Conservation (phyloP, 2,113 vertebrate species). For the Dicrurus megarhynchus region DNA sequence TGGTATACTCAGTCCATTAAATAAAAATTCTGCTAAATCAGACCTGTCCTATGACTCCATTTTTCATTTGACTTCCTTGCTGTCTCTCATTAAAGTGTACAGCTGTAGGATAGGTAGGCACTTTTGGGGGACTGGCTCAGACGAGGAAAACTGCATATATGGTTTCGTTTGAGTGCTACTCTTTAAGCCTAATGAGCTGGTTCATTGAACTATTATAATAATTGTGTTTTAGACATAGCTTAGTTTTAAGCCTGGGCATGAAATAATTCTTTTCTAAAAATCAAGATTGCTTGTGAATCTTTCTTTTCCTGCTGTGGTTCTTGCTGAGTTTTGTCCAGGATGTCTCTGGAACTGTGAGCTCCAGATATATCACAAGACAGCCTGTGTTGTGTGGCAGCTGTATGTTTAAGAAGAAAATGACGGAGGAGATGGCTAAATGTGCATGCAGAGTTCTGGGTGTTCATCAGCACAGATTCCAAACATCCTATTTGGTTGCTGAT, state of each 20-base stretch:
- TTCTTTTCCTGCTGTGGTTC: background rate
- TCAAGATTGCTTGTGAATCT: background rate
- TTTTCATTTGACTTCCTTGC: background rate
- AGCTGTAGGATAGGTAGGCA: background rate
- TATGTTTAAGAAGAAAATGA: background rate
- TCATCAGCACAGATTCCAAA: background rate
- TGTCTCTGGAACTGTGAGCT: constrained; percentile 18
- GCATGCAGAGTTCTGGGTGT: background rate
- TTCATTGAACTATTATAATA: background rate
- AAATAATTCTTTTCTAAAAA: background rate
- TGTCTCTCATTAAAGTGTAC: background rate
- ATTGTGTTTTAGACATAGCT: background rate
- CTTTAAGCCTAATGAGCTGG: constrained; percentile 9
- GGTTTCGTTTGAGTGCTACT: background rate
- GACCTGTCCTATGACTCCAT: background rate
- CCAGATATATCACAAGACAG: background rate
- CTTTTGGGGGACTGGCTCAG: background rate
- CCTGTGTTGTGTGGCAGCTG: background rate
- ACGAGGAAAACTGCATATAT: background rate
- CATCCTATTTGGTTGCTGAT: background rate
- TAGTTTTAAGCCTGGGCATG: background rate
- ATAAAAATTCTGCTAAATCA: background rate
- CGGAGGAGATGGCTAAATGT: background rate
- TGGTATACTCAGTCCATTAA: background rate
- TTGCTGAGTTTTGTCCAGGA: background rate